phyloP scores from a whole-genome alignment of 2,888 invertebrate species.

The Mylabris sibirica region DNA sequence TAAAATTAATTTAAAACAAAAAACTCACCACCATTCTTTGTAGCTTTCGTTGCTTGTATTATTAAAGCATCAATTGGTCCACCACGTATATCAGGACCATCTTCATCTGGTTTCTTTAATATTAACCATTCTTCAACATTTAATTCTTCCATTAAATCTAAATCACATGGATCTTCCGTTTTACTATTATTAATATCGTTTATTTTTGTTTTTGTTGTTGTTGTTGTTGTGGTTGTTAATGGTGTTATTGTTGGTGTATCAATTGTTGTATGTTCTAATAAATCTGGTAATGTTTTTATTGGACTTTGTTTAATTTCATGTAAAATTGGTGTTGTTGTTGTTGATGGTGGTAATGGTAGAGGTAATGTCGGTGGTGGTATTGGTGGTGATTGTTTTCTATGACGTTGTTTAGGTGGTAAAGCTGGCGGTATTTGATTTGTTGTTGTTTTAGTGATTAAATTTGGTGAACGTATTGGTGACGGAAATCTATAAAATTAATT shows the following conservation, averaged over 20 bases:
- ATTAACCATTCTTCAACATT: conserved; percentile 83
- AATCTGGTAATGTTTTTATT: conserved; percentile 55
- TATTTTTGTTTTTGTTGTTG: conserved; percentile 23
- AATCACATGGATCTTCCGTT: conserved; percentile 49
- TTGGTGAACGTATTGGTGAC: conserved; percentile 50
- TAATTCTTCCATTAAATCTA: conserved; percentile 78
- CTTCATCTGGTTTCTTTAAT: conserved; percentile 80
- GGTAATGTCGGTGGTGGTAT: conserved; percentile 38
- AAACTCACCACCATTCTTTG: conserved; percentile 72
- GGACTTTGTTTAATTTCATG: conserved; percentile 36
- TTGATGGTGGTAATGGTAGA: conserved; percentile 58
- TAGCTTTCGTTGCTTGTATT: conserved; percentile 94
- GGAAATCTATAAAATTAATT: conserved; percentile 40
- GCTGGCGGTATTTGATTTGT: conserved; percentile 59
- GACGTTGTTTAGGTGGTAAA: conserved; percentile 66
- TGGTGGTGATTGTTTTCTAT: conserved; percentile 55
- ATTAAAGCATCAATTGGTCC: conserved; percentile 94
- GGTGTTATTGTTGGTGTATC: conserved; percentile 12
- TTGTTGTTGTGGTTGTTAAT: conserved; percentile 41
- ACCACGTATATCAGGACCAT: conserved; percentile 91
- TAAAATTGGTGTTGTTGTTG: conserved; percentile 47
- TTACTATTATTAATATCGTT: conserved; percentile 18
- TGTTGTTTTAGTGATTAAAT: conserved; percentile 22
- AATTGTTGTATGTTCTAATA: conserved; percentile 56
- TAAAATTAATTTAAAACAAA: not conserved